Percentiles rank a stretch among this genome's conserved stretches.
Evolutionary conservation across 2,888 invertebrate genomes (phyloP).

Genomic region (Harpalus rubripes): DNA sequence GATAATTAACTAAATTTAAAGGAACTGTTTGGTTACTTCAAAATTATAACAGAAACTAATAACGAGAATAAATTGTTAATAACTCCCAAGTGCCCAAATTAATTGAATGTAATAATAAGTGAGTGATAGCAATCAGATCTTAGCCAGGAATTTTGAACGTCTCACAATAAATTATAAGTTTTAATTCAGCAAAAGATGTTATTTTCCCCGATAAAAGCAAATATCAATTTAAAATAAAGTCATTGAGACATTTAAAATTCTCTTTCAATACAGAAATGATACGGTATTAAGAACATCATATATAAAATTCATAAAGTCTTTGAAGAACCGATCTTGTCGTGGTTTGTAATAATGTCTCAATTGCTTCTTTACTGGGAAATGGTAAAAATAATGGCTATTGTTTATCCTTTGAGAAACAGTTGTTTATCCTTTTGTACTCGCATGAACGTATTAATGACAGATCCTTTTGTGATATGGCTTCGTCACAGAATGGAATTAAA

Average conservation of each 20-base stretch:
- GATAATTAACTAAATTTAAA: no score
- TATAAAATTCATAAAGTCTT: conserved; percentile 36
- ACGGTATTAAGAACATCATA: conserved; percentile 33
- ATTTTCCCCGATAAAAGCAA: not conserved
- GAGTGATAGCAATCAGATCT: no score
- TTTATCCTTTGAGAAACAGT: conserved; percentile 54
- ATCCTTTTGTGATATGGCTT: conserved; percentile 70
- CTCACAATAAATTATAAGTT: no score
- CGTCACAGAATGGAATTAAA: conserved; percentile 70
- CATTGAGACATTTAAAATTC: conserved; percentile 26
- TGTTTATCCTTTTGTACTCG: conserved; percentile 51
- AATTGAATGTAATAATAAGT: no score
- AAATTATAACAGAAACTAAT: no score
- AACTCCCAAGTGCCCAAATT: no score
- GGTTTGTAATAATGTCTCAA: conserved; percentile 54
- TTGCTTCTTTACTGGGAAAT: conserved; percentile 38
- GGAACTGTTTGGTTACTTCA: no score
- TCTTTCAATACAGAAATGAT: conserved; percentile 36
- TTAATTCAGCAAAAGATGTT: not conserved
- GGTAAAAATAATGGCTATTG: conserved; percentile 34
- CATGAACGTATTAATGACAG: conserved; percentile 54
- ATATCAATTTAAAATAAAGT: not conserved
- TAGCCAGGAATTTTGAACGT: no score
- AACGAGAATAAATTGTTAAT: no score
- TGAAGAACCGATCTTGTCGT: conserved; percentile 16